Evolutionary conservation across 2,797 vertebrate species (phyloP), one percentile per base, ranked within the genome.

Genomic region (Gymnoscopelus braueri): DNA sequence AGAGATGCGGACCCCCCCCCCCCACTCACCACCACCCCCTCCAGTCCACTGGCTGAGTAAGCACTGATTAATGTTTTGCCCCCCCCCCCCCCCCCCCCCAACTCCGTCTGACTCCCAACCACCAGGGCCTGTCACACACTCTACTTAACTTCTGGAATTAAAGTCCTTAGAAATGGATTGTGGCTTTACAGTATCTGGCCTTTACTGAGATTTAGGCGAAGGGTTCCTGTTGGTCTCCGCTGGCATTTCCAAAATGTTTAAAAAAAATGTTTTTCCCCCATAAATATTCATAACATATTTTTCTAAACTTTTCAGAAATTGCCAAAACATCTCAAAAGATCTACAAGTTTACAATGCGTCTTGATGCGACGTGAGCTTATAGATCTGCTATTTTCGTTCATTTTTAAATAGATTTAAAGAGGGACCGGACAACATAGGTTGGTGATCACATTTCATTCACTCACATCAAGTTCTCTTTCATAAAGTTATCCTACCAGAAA

Each of bases 401-500:
- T n/a, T n/a, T n/a, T n/a, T n/a, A n/a, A n/a, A n/a, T n/a, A n/a
- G n/a, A n/a, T n/a, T n/a, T n/a, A n/a, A n/a, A n/a, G n/a, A n/a
- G n/a, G n/a, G n/a, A n/a, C n/a, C n/a, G n/a, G 35, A 7, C 35
- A 39, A 39, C 35, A 39, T 5, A 23, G 26, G 48, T 32, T 78
- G 72, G 84, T 82, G 57, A 75, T 78, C 74, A 57, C 35, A 55
- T 60, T 60, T 81, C 77, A 44, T 62, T 63, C 26, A 10, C 51
- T 60, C 13, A 23, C 57, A 59, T 80, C 74, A 70, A 55, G 52
- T 74, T 58, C 50, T 79, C 72, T 71, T 61, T 80, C 66, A 79
- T 50, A 5, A 66, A 67, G 67, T 61, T 63, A 67, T 86, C 78
- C 69, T 68, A 68, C 64, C 68, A 73, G 78, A 72, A 19, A 19